Base-by-base conservation (phyloP, 2,888 invertebrate genomes). In the Brassicogethes aeneus region DNA sequence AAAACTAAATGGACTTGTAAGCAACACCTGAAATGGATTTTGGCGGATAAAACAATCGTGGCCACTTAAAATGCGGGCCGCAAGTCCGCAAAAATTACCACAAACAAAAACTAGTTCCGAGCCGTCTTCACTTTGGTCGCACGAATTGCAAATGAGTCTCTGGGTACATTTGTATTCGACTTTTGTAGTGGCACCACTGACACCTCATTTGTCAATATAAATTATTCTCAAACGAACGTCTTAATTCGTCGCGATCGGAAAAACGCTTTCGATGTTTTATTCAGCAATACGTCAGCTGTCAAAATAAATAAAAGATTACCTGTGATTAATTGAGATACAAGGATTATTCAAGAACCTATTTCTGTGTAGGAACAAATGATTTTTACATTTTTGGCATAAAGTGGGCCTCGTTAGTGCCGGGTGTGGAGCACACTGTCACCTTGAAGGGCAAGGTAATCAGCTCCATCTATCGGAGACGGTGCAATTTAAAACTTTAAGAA, bases 171-270 rank as follows among this genome's bases (percentile, higher is more conserved):
- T 65, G 65, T 66, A 67, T 67, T 65, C 65, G 58, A 53, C 55
- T 53, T 59, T 59, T 59, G 64, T 60, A 58, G 65, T 63, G 64
- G 59, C 60, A 56, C 57, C 55, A 50, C 50, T 59, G 64, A 64
- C 66, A 66, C 66, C 64, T 65, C 64, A 65, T 67, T 66, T 67
- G 65, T 67, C 66, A 65, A 61, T 57, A 62, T 62, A 64, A 66
- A 59, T 64, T 62, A 65, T 61, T 60, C 56, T 54, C 51, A 52
- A 55, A 45, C 48, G 57, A 53, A 63, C 58, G 63, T 61, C 64
- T 64, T 58, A 59, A 64, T 64, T 57, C 53, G 44, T 44, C 49
- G 35, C 41, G 49, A 42, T 41, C 47, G 42, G 44, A 48, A 50
- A 51, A 50, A 46, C 43, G 44, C 44, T 45, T 41, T 44, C 42